Evolutionary conservation across 2,888 invertebrate genomes (phyloP).

Genomic region (Mesorhabditis spiculigera): DNA sequence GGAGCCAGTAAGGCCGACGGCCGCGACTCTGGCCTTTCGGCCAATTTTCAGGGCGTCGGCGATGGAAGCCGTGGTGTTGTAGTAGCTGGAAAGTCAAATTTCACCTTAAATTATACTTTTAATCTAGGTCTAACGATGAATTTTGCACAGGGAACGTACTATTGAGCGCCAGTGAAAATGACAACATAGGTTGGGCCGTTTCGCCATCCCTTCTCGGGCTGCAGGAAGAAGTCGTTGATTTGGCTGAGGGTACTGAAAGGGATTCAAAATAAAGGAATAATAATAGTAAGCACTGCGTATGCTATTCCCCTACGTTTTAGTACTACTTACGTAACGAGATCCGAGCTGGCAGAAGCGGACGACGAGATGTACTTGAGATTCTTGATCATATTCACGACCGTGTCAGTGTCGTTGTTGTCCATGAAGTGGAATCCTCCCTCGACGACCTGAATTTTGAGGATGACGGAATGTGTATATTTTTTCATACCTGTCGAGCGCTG

Average conservation of each 20-base stretch:
- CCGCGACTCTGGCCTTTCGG: not conserved
- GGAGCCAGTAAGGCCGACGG: not conserved
- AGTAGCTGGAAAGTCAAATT: not conserved
- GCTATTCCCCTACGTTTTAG: too few relatives aligned
- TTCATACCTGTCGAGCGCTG: not conserved
- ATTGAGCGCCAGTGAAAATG: not conserved
- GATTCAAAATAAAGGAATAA: not conserved
- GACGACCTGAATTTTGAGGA: not conserved
- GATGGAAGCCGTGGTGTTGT: not conserved
- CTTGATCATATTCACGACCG: not conserved
- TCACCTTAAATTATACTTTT: not conserved
- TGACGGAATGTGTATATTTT: too few relatives aligned
- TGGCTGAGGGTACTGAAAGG: not conserved
- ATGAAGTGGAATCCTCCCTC: conserved; percentile 3
- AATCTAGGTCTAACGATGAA: too few relatives aligned
- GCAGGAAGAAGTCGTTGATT: not conserved
- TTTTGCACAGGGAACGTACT: not conserved
- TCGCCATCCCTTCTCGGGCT: not conserved
- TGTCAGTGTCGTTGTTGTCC: not conserved
- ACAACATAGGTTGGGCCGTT: not conserved
- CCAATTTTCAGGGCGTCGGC: conserved; percentile 1
- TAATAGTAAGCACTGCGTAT: too few relatives aligned
- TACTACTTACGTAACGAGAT: not conserved
- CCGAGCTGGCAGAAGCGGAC: not conserved
- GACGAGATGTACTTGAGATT: not conserved